Percentiles rank a stretch among this genome's conserved stretches.
Conservation (phyloP, 2,888 invertebrate species). For the Meiosimyza decipiens region DNA sequence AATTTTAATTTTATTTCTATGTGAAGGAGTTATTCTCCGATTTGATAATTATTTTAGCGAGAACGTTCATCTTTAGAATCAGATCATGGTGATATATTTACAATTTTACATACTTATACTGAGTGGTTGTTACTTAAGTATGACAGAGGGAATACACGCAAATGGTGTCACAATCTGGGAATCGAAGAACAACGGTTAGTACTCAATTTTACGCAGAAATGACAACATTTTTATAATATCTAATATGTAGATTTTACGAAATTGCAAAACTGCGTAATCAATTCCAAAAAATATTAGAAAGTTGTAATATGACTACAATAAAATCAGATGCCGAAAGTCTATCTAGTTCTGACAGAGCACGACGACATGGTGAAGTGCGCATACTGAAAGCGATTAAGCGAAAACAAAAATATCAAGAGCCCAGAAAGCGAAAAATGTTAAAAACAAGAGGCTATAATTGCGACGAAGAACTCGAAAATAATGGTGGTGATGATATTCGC, state of each 20-base stretch:
- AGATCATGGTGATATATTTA: slow-evolving; percentile 95
- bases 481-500: slow-evolving; percentile 76
- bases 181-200: slow-evolving; percentile 89
- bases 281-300: slow-evolving; percentile 84
- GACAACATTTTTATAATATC: slow-evolving; percentile 4
- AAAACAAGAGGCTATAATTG: slow-evolving; percentile 60
- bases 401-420: slow-evolving; percentile 77
- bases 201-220: neutral
- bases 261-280: slow-evolving; percentile 93
- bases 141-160: slow-evolving; percentile 68
- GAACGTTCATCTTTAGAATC: slow-evolving; percentile 85
- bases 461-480: slow-evolving; percentile 66
- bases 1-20: neutral
- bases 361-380: slow-evolving; percentile 89
- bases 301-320: slow-evolving; percentile 71
- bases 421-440: slow-evolving; percentile 74
- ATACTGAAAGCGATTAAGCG: slow-evolving; percentile 85
- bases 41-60: slow-evolving; percentile 67
- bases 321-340: slow-evolving; percentile 69
- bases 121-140: slow-evolving; percentile 89
- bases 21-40: neutral
- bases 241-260: slow-evolving; percentile 79
- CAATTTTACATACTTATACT: slow-evolving; percentile 85
- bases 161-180: slow-evolving; percentile 91
- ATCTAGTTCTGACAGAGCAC: slow-evolving; percentile 80